Percentiles rank a stretch among this genome's conserved stretches.
Evolutionary conservation across 2,113 vertebrate genomes (phyloP).

Genomic region (Malurus elegans): DNA sequence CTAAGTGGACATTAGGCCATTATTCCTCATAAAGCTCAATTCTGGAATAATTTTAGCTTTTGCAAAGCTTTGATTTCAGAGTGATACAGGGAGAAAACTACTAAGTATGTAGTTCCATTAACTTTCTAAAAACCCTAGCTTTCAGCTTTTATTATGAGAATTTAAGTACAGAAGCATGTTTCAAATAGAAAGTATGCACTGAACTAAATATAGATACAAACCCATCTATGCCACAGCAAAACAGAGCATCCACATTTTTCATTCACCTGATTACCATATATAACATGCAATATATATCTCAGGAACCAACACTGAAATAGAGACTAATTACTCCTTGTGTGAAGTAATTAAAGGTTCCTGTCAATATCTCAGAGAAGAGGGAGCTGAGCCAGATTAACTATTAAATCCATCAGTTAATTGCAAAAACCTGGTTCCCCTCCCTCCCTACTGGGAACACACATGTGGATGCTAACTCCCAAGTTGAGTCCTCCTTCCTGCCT

Average conservation of each 20-base stretch:
- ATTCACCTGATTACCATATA: neutral
- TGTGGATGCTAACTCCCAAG: fast-evolving
- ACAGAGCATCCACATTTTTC: neutral
- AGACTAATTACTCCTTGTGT: neutral
- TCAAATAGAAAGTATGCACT: neutral
- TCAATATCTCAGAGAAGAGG: neutral
- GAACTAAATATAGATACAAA: neutral
- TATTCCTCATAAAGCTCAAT: neutral
- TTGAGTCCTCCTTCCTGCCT: neutral
- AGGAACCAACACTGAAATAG: neutral
- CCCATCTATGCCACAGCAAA: neutral
- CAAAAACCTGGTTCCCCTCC: neutral
- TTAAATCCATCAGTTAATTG: neutral
- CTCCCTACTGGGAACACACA: neutral
- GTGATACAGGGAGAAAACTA: neutral
- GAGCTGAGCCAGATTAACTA: neutral
- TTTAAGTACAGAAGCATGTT: neutral
- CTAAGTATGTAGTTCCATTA: neutral
- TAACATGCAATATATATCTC: neutral
- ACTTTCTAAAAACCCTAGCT: neutral
- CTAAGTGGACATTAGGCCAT: neutral
- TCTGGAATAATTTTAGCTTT: neutral
- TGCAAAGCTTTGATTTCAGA: neutral
- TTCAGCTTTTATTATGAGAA: neutral
- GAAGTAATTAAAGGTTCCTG: neutral